These are phyloP conservation scores for Astropecten irregularis DNA, from an alignment of 53 echinoderm and acorn worm genomes.

Conservation along the genomic window DNA sequence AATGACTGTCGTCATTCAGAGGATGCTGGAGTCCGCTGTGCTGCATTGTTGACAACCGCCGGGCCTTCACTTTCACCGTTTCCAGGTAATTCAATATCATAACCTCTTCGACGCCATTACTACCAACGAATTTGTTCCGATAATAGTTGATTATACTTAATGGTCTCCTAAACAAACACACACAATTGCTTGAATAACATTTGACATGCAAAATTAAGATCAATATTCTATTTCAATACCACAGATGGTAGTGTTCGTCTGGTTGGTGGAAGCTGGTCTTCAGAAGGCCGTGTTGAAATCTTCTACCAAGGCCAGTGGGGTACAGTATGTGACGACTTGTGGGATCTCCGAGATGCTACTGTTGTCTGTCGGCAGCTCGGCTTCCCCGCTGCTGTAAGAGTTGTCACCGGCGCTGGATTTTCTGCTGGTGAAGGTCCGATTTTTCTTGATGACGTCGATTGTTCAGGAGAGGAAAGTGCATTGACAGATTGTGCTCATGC, in stretches of 20 bases:
- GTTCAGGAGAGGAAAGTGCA: slow-evolving; percentile 3
- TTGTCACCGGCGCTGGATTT: not conserved
- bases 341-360: slow-evolving; percentile 22
- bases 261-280: not conserved
- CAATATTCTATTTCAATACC: too few relatives aligned
- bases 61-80: not conserved
- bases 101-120: too few relatives aligned
- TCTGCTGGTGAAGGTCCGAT: not conserved
- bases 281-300: slow-evolving; percentile 16
- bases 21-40: slow-evolving; percentile 34
- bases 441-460: slow-evolving; percentile 11
- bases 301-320: slow-evolving; percentile 39
- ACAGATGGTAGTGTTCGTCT: slow-evolving; percentile 27
- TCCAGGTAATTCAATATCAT: not conserved
- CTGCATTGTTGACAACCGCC: not conserved
- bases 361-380: slow-evolving; percentile 40
- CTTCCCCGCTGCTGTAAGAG: slow-evolving; percentile 6
- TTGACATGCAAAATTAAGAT: too few relatives aligned
- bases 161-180: too few relatives aligned
- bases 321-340: slow-evolving; percentile 36
- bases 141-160: too few relatives aligned
- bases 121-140: too few relatives aligned
- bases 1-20: slow-evolving; percentile 15
- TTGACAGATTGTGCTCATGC: slow-evolving; percentile 4
- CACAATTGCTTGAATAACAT: too few relatives aligned